A percentile compares a stretch with the other conserved stretches of the same genome.
Conservation (phyloP, 2,888 invertebrate species). For the Zygogramma bicolorata region DNA sequence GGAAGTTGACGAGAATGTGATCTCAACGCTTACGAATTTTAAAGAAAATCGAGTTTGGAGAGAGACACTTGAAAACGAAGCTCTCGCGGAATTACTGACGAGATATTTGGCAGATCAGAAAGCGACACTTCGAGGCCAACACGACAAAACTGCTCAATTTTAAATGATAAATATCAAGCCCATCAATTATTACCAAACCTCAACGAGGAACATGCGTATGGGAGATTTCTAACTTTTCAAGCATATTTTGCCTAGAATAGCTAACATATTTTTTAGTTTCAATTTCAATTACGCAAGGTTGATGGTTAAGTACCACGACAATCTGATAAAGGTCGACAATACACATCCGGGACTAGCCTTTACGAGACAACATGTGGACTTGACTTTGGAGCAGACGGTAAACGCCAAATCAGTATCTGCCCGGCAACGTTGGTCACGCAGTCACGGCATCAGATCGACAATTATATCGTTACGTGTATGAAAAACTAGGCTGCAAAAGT, state of each 20-base stretch:
- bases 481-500: background rate
- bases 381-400: background rate
- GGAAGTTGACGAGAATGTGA: too few relatives aligned
- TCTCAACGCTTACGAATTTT: too few relatives aligned
- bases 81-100: too few relatives aligned
- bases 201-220: background rate
- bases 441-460: background rate
- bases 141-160: background rate
- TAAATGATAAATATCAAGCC: background rate
- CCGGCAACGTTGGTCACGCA: background rate
- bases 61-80: too few relatives aligned
- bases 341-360: too few relatives aligned
- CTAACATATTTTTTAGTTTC: background rate
- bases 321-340: too few relatives aligned
- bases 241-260: background rate
- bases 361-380: background rate
- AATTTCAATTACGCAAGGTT: background rate
- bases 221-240: background rate
- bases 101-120: background rate
- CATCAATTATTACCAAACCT: background rate
- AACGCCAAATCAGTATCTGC: background rate
- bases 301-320: too few relatives aligned
- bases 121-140: background rate
- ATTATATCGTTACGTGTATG: background rate
- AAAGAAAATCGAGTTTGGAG: too few relatives aligned